These are phyloP conservation scores for Drosophila tristis DNA, from an alignment of 1,140 invertebrate genomes.

Conservation along the genomic window DNA sequence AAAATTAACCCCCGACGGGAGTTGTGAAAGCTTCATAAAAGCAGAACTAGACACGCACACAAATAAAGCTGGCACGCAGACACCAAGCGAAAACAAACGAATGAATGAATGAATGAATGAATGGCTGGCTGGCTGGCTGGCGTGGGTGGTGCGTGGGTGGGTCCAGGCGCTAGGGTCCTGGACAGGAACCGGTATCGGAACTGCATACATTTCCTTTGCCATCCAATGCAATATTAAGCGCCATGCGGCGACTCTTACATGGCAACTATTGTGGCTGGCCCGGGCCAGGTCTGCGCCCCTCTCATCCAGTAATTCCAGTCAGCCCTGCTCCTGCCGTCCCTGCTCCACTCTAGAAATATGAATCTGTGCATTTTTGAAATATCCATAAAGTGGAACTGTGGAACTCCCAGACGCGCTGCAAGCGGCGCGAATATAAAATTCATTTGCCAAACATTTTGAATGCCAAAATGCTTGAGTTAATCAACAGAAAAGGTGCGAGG, in stretches of 20 bases:
- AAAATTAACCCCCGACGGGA: constrained; percentile 48
- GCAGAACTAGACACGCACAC: constrained; percentile 6
- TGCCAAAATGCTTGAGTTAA: constrained; percentile 51
- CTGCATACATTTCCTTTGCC: constrained; percentile 31
- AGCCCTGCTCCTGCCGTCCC: too few species aligned
- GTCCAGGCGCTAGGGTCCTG: too few species aligned
- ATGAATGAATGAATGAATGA: constrained; percentile 11
- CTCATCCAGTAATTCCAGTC: background rate
- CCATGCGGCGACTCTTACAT: constrained; percentile 38
- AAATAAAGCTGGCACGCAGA: constrained; percentile 18
- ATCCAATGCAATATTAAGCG: constrained; percentile 53
- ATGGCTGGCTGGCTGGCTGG: too few species aligned
- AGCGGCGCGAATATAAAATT: constrained; percentile 48
- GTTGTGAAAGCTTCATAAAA: constrained; percentile 51
- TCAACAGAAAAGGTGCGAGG: constrained; percentile 17
- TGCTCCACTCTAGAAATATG: background rate
- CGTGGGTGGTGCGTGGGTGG: background rate
- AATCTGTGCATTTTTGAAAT: constrained; percentile 41
- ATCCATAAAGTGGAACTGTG: constrained; percentile 36
- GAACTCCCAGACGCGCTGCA: constrained; percentile 10
- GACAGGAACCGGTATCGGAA: background rate
- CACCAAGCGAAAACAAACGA: constrained; percentile 32
- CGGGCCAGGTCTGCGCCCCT: background rate
- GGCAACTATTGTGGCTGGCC: constrained; percentile 36
- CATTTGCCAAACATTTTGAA: constrained; percentile 49